Evolutionary conservation across 2,797 vertebrate genomes (phyloP), one percentile per base, ranked within the genome.

Genomic region (Serranus cabrilla): DNA sequence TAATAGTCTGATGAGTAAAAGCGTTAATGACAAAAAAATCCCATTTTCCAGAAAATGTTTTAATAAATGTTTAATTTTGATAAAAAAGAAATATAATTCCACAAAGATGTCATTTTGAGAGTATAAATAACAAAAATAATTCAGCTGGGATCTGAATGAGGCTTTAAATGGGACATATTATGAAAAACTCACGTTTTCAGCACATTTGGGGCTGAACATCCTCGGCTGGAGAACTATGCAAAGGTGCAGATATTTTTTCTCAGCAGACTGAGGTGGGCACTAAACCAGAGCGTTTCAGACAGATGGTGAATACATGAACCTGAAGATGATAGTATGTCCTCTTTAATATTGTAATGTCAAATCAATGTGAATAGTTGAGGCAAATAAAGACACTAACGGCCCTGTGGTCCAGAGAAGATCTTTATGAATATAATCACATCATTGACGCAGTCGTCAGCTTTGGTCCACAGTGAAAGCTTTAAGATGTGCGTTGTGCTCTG

Each of bases 41-140:
- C 11, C 12, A n/a, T 71, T 21, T 54, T 13, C 2, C 14, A 46
- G 18, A 43, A 71, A 62, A 67, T 62, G 37, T 66, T 76, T 76
- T 73, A 71, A 54, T 69, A 59, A 49, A 64, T 27, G 67, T 42
- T 68, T 34, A 34, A 34, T 34, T 68, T 42, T 52, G 7, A 63
- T 59, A 74, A 23, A 81, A n/a, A 8, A 81, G 37, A 57, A 46
- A 76, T 58, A 62, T 23, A 54, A 80, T 55, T 66, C 47, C 47
- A 71, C 27, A 69, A 31, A 52, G 20, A 68, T 43, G 34, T 45
- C 2, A 51, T 78, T 77, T 71, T 72, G 17, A 76, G 42, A 82
- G 56, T 42, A 73, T 81, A 86, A 82, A 82, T 85, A 46, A 59
- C 11, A 56, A 55, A 31, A 58, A 63, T 16, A 67, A 21, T 75